Evolutionary conservation across 2,888 invertebrate genomes (phyloP).

Genomic region (Hirtodrosophila trivittata): DNA sequence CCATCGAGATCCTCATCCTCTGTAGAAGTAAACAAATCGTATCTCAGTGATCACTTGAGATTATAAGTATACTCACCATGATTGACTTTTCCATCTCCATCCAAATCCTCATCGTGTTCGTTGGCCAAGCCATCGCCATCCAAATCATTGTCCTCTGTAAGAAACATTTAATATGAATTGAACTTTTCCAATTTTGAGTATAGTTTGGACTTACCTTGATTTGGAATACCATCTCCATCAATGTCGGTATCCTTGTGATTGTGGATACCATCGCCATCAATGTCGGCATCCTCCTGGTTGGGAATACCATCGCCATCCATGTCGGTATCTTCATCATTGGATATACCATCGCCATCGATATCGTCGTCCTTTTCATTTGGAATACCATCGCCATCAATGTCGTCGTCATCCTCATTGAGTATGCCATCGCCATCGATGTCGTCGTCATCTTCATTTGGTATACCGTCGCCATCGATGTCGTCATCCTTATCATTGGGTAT

Average conservation of each 20-base stretch:
- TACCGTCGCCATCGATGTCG: conserved; percentile 80
- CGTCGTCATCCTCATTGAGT: conserved; percentile 72
- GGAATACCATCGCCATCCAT: conserved; percentile 79
- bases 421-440: conserved; percentile 78
- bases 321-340: conserved; percentile 78
- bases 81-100: conserved; percentile 80
- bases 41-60: background rate
- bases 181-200: background rate
- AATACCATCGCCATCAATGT: conserved; percentile 80
- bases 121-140: conserved; percentile 74
- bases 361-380: conserved; percentile 82
- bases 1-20: conserved; percentile 78
- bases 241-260: conserved; percentile 84
- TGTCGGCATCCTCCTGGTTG: conserved; percentile 69
- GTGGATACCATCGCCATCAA: conserved; percentile 74
- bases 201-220: conserved; percentile 26
- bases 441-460: conserved; percentile 69
- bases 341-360: conserved; percentile 82
- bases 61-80: conserved; percentile 51
- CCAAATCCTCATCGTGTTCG: conserved; percentile 66
- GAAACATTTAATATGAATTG: background rate
- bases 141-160: conserved; percentile 64
- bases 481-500: conserved; percentile 81
- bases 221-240: conserved; percentile 77
- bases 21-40: conserved; percentile 23